Evolutionary conservation across 2,888 invertebrate genomes (phyloP), one percentile per base, ranked within the genome.

Genomic region (Eupithecia abbreviata): DNA sequence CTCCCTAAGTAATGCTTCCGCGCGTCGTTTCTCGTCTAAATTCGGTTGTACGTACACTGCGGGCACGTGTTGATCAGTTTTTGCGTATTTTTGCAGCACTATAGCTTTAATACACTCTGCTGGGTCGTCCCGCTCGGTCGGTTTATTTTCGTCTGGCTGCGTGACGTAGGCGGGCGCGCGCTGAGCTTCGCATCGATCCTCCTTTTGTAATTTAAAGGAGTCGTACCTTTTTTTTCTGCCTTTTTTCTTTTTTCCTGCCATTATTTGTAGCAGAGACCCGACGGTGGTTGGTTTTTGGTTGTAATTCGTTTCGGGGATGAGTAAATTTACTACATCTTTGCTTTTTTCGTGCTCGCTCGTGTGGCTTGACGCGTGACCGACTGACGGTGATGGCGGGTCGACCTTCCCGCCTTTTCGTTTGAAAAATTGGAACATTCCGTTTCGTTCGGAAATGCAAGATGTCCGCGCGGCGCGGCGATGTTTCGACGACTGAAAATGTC

Each of bases 321-420:
- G 85, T 41, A 95, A 82, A 84, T 95, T 95, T 76, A 94, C 93
- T 90, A 95, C 95, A 93, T 95, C 93, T 88, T 95, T 95, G 75
- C 87, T 76, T 77, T 78, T 66, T 69, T 45, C 69, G 47, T 12
- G 69, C 75, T 88, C 86, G 80, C 85, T 85, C 13, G 86, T 78
- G 81, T 91, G 90, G 89, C 85, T 81, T 81, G 86, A 87, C 85
- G 91, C 85, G 89, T 90, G 89, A 87, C 90, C 89, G 87, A 91
- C 91, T 90, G 92, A 83, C 81, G 86, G 83, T 72, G 84, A 74
- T 66, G 83, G 84, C 74, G 82, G 84, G 81, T 92, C 92, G 90
- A 87, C 89, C 89, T 93, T 94, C 90, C 91, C 92, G 91, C 90
- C 87, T 90, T 90, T 93, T 84, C 91, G 89, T 89, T 94, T 94